Evolutionary conservation across 1,140 invertebrate genomes (phyloP), one percentile per base, ranked within the genome.

Genomic region (Cydia strobilella): DNA sequence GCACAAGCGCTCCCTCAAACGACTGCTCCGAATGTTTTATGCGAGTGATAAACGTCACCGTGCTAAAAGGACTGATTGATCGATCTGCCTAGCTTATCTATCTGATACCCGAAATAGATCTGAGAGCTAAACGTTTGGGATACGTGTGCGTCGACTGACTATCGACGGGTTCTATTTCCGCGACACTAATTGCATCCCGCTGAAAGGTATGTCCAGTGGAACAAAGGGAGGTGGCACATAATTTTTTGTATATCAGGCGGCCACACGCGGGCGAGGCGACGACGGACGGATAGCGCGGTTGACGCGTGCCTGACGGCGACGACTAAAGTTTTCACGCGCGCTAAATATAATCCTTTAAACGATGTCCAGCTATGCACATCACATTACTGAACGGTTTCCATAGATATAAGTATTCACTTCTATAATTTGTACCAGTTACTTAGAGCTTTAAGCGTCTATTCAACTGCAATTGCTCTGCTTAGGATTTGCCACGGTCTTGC

Each of bases 201-300:
- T 90, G 90, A 92, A 91, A 92, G 90, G 90, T 91, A 92, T 91
- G 90, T 92, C 90, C 90, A 91, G 86, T 84, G 81, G 88, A 91
- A 91, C 89, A 92, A 92, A 90, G 89, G 88, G 87, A 91, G 84
- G 86, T 89, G 86, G 80, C 89, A 91, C 89, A 84, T 90, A 81
- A 89, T 90, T 91, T 90, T 91, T 91, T 90, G 86, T 90, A 65
- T 86, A 88, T 87, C 82, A 79, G 81, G 77, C 84, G 90, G 89
- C 90, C 90, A 93, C 91, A 89, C 91, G 88, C 88, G 85, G 83
- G 76, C 82, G 83, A 73, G 72, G 73, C 76, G 90, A 83, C 83
- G 90, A 92, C 77, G 77, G 90, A 92, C 85, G 88, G 82, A 86
- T 83, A 81, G 83, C 72, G 85, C 83, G 84, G 45, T 74, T 86